phyloP scores from a whole-genome alignment of 1,140 invertebrate species.

The Cardiocondyla obscurior region DNA sequence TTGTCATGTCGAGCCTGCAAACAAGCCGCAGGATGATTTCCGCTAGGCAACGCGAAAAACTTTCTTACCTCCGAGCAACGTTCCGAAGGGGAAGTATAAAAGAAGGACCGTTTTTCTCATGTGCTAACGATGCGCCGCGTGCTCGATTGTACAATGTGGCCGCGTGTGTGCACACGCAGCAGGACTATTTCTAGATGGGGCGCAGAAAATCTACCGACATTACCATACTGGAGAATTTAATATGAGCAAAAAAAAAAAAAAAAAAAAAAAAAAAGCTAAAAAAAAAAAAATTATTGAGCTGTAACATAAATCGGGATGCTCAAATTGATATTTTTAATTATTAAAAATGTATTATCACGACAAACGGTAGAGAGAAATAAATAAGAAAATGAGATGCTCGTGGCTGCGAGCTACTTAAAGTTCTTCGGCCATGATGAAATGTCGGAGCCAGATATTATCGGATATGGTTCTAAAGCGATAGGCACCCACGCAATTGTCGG shows the following conservation, averaged over 20 bases:
- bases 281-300: neutral
- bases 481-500: neutral
- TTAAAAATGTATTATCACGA: neutral
- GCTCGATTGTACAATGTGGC: neutral
- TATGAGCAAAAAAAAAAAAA: neutral
- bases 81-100: slow-evolving; percentile 5
- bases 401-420: neutral
- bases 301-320: neutral
- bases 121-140: slow-evolving; percentile 15
- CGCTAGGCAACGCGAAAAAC: slow-evolving; percentile 25
- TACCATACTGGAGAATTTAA: neutral
- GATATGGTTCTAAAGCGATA: neutral
- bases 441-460: neutral
- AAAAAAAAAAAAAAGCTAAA: neutral
- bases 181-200: neutral
- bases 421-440: neutral
- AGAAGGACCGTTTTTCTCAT: neutral
- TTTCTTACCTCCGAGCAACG: slow-evolving; percentile 29
- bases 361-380: neutral
- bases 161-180: slow-evolving; percentile 1
- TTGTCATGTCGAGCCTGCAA: slow-evolving; percentile 15
- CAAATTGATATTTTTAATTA: neutral
- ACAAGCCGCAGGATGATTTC: slow-evolving; percentile 39
- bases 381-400: neutral
- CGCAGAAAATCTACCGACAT: neutral